A percentile compares a stretch with the other conserved stretches of the same genome.
phyloP scores from a whole-genome alignment of 1,140 invertebrate genomes.

The Rhynchophorus ferrugineus region DNA sequence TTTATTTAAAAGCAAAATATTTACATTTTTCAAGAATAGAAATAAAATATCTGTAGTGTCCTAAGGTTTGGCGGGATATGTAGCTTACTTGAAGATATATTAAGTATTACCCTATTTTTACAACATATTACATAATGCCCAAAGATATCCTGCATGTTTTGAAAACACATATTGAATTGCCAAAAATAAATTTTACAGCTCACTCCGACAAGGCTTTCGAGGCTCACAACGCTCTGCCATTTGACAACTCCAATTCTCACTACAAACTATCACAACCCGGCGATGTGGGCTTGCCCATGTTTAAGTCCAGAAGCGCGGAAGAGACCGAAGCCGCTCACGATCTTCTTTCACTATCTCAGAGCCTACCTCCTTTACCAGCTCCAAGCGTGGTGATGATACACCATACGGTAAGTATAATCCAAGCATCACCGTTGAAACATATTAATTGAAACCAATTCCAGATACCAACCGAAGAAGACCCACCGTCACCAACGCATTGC shows the following conservation, averaged over 20 bases:
- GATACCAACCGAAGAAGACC: slow-evolving; percentile 27
- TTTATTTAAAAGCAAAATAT: too few relatives aligned
- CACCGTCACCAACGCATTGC: slow-evolving; percentile 38
- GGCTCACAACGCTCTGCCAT: not conserved
- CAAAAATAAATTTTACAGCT: slow-evolving; percentile 2
- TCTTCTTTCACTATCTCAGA: slow-evolving; percentile 71
- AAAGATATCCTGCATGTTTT: too few relatives aligned
- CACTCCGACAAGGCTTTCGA: not conserved
- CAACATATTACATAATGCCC: too few relatives aligned
- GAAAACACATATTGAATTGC: too few relatives aligned
- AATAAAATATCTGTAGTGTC: too few relatives aligned
- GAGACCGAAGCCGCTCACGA: slow-evolving; percentile 81
- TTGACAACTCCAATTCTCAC: not conserved
- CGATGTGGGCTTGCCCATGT: not conserved
- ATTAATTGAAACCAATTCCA: not conserved
- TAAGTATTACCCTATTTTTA: too few relatives aligned
- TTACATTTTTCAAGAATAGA: too few relatives aligned
- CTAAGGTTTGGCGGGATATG: too few relatives aligned
- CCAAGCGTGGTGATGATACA: slow-evolving; percentile 54
- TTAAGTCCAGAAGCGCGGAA: slow-evolving; percentile 51
- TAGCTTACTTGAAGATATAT: too few relatives aligned
- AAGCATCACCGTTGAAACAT: too few relatives aligned
- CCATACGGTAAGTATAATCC: slow-evolving; percentile 31
- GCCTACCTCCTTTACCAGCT: slow-evolving; percentile 64
- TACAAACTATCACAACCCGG: not conserved